Conservation (phyloP, 2,113 vertebrate species). For the Crotophaga sulcirostris region DNA sequence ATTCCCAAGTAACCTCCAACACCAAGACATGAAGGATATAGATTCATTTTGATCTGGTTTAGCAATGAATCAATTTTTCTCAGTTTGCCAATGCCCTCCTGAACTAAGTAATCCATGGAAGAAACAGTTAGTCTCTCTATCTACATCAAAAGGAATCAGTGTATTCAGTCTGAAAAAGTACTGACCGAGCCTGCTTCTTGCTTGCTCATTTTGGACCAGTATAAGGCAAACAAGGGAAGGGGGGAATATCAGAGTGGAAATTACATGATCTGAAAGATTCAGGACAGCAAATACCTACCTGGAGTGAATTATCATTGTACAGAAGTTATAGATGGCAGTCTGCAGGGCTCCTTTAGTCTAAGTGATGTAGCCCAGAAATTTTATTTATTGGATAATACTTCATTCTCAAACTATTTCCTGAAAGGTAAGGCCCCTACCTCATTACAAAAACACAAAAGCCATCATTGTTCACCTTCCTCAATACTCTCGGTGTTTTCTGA, state of each 20-base stretch:
- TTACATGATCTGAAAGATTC: not conserved
- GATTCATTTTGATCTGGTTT: not conserved
- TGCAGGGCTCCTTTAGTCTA: not conserved
- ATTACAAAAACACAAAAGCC: not conserved
- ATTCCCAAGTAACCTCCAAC: not conserved
- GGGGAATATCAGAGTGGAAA: not conserved
- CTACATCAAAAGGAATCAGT: not conserved
- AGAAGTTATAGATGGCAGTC: not conserved
- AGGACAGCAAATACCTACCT: not conserved
- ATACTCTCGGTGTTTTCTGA: not conserved
- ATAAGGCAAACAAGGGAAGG: not conserved
- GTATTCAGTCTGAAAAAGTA: not conserved
- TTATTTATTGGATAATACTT: not conserved
- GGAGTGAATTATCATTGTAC: not conserved
- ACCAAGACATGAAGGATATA: not conserved
- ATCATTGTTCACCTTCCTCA: not conserved
- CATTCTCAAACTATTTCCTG: not conserved
- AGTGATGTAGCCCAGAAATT: not conserved
- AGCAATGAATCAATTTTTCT: not conserved
- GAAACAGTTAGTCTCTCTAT: not conserved
- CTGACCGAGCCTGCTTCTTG: not conserved
- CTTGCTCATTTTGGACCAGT: not conserved
- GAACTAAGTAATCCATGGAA: not conserved
- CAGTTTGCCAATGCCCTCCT: not conserved
- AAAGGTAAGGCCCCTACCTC: not conserved